Conservation (phyloP, 2,113 vertebrate genomes). For the Sebastes schlegelii region DNA sequence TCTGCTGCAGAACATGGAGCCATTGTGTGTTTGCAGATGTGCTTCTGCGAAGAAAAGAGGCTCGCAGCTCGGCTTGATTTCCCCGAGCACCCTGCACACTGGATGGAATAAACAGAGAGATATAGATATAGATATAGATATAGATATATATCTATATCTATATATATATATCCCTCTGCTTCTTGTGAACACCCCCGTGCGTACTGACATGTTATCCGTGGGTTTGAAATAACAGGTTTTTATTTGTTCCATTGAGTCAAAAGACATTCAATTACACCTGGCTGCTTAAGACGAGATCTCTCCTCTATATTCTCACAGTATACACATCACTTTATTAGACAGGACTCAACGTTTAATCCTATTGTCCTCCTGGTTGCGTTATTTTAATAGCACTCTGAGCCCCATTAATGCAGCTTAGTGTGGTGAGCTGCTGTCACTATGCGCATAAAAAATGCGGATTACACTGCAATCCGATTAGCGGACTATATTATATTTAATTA, state of each 20-base stretch:
- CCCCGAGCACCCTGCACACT: slow-evolving; percentile 90
- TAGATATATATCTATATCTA: no score
- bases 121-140: slow-evolving; percentile 81
- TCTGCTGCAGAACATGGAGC: slow-evolving; percentile 84
- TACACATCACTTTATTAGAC: slow-evolving; percentile 90
- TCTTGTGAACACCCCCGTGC: slow-evolving; percentile 80
- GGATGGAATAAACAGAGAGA: slow-evolving; percentile 91
- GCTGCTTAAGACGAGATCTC: slow-evolving; percentile 84
- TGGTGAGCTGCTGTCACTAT: slow-evolving; percentile 81
- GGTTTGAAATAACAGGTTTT: slow-evolving; percentile 88
- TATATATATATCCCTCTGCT: slow-evolving; percentile 79
- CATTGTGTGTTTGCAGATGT: slow-evolving; percentile 96
- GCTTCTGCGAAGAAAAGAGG: slow-evolving; percentile 81
- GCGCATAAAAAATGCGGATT: slow-evolving; percentile 61
- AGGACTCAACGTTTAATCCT: slow-evolving; percentile 92
- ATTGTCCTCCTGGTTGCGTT: slow-evolving; percentile 88
- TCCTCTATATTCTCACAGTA: slow-evolving; percentile 86
- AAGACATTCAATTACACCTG: slow-evolving; percentile 93
- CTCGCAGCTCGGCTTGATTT: slow-evolving; percentile 90
- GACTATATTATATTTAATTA: slow-evolving; percentile 66
- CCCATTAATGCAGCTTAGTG: slow-evolving; percentile 87
- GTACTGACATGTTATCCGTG: slow-evolving; percentile 93
- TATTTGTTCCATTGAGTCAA: slow-evolving; percentile 86
- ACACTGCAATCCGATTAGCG: slow-evolving; percentile 73
- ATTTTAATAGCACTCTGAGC: slow-evolving; percentile 88